Base-by-base conservation (phyloP, 2,113 vertebrate species). In the Clarias batrachus region DNA sequence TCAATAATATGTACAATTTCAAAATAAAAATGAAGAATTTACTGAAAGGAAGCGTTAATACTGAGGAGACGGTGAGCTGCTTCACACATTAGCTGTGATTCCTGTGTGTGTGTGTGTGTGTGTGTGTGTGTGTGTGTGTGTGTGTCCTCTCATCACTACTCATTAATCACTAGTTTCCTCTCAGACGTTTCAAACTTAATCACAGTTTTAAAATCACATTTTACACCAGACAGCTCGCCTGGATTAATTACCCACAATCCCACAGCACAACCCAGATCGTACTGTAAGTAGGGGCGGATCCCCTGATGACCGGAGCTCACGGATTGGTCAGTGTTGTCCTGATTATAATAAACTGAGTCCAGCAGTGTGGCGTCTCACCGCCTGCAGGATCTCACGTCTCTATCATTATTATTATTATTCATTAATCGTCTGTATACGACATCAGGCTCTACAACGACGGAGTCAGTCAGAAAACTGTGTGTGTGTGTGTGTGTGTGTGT, bases 61-160 rank as follows among this genome's bases (percentile, higher is more conserved):
- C 90, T 91, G 90, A 89, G 85, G 89, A 81, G 25, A 90, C 71
- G 70, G 81, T 81, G 80, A 88, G 56, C 62, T 63, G 19, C 81
- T 83, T 88, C 80, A 83, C 83, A 87, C 13, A 59, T 57, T 81
- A 57, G 77, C 56, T 59, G 77, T 30, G 37, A 82, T 41, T 33
- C 30, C 30, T 37, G 33, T 37, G 33, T 37, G 33, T 37, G 73
- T 52, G 76, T 91, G 90, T 87, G 88, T 81, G 56, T 56, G 66
- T 85, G 86, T 85, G 33, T 37, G 33, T 37, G 33, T 37, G 73
- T 52, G 76, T 91, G 90, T 87, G 88, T 81, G 56, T 56, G 66
- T 85, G 86, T 85, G 23, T 2, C 3, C 21, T 25, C 41, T 13
- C 2, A 9, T 16, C 19, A 57, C 27, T 30, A 19, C 48, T 54